Percentiles rank a stretch among this genome's conserved stretches.
Evolutionary conservation across 2,888 invertebrate genomes (phyloP).

Genomic region (Atrina japonica): DNA sequence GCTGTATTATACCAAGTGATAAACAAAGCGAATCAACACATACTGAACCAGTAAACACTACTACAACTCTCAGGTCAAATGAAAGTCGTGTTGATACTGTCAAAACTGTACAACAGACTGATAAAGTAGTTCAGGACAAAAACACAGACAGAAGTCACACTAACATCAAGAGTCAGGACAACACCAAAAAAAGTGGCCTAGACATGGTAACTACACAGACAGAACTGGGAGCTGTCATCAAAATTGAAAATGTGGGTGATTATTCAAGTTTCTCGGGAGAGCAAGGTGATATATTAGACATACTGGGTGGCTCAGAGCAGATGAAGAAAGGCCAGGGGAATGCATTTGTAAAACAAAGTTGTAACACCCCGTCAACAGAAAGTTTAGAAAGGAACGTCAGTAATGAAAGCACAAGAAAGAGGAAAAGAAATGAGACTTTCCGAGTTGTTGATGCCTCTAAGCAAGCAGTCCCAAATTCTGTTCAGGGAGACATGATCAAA

Average conservation of each 20-base stretch:
- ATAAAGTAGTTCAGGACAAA: too few relatives aligned
- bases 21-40: too few relatives aligned
- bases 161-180: background rate
- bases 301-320: constrained; percentile 1
- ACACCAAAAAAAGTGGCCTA: background rate
- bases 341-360: too few relatives aligned
- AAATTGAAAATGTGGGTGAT: constrained; percentile 16
- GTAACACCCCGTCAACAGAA: background rate
- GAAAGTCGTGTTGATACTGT: too few relatives aligned
- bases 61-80: too few relatives aligned
- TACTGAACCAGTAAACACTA: too few relatives aligned
- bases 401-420: constrained; percentile 7
- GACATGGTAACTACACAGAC: background rate
- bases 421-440: background rate
- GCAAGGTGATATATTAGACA: constrained; percentile 35
- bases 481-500: background rate
- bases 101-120: too few relatives aligned
- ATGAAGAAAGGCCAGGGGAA: background rate
- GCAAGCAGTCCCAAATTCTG: background rate
- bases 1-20: too few relatives aligned
- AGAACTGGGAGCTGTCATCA: constrained; percentile 15
- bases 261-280: background rate
- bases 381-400: background rate
- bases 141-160: background rate
- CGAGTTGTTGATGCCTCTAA: background rate